These are phyloP conservation scores for Andricus curvator DNA, from an alignment of 2,888 invertebrate species.

Conservation along the genomic window DNA sequence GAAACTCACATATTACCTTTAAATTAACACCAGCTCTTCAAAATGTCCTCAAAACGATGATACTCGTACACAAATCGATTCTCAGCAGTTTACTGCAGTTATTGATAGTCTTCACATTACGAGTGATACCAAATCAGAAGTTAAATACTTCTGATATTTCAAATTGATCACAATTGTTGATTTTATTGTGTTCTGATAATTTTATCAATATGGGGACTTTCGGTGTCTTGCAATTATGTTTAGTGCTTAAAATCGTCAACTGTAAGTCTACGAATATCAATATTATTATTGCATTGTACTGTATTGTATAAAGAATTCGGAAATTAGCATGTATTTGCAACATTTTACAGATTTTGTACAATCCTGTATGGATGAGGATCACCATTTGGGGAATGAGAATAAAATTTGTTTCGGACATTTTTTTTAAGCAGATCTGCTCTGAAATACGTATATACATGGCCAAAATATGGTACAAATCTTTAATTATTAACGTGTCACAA, in stretches of 20 bases:
- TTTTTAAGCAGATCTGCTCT: background rate
- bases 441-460: background rate
- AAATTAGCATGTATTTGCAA: slow-evolving; percentile 1
- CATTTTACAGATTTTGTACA: slow-evolving; percentile 10
- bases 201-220: background rate
- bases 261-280: background rate
- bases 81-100: too few relatives aligned
- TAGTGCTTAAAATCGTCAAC: background rate
- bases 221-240: background rate
- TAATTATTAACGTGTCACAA: too few relatives aligned
- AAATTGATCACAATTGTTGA: too few relatives aligned
- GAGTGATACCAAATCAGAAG: too few relatives aligned
- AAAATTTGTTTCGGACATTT: background rate
- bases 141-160: too few relatives aligned
- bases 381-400: background rate
- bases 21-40: too few relatives aligned
- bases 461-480: too few relatives aligned
- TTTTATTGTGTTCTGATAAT: too few relatives aligned
- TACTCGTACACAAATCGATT: too few relatives aligned
- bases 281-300: background rate
- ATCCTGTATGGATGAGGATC: slow-evolving; percentile 11
- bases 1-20: too few relatives aligned
- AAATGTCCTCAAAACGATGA: too few relatives aligned
- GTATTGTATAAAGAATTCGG: slow-evolving; percentile 2
- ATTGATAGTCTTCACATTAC: too few relatives aligned